A percentile compares a stretch with the other conserved stretches of the same genome.
Conservation (phyloP, 2,888 invertebrate species). For the Catocala fraxini region DNA sequence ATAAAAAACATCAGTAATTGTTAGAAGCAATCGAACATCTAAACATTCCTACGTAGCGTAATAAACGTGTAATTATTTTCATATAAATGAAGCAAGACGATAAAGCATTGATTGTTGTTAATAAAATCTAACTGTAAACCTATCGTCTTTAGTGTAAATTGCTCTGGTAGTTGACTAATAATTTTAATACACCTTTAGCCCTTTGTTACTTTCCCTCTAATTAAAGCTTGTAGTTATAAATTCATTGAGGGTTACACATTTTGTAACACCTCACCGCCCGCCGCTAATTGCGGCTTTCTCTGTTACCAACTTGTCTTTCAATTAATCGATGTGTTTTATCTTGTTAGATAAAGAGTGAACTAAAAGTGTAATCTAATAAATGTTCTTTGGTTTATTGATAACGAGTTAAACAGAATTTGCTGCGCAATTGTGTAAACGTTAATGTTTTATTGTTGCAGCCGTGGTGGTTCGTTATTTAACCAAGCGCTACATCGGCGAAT, state of each 20-base stretch:
- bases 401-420: slow-evolving; percentile 39
- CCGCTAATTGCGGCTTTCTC: slow-evolving; percentile 84
- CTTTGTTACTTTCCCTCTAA: slow-evolving; percentile 84
- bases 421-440: slow-evolving; percentile 37
- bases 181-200: slow-evolving; percentile 56
- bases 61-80: slow-evolving; percentile 33
- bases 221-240: slow-evolving; percentile 82
- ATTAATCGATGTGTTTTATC: slow-evolving; percentile 69
- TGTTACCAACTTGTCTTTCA: slow-evolving; percentile 69
- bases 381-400: slow-evolving; percentile 50
- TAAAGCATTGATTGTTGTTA: slow-evolving; percentile 49
- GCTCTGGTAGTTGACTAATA: slow-evolving; percentile 53
- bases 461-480: slow-evolving; percentile 93
- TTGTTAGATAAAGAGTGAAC: slow-evolving; percentile 64
- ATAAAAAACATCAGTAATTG: too few relatives aligned
- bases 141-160: slow-evolving; percentile 54
- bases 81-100: slow-evolving; percentile 24
- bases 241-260: slow-evolving; percentile 81
- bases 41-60: slow-evolving; percentile 2
- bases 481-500: slow-evolving; percentile 93
- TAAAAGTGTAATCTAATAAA: slow-evolving; percentile 55
- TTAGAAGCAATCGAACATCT: too few relatives aligned
- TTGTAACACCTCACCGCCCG: slow-evolving; percentile 79
- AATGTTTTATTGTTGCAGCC: slow-evolving; percentile 88
- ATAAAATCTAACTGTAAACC: slow-evolving; percentile 42